A percentile compares a stretch with the other conserved stretches of the same genome.
These are phyloP conservation scores for Sarcophilus harrisii DNA, from an alignment of 2,797 vertebrate species.

Conservation along the genomic window DNA sequence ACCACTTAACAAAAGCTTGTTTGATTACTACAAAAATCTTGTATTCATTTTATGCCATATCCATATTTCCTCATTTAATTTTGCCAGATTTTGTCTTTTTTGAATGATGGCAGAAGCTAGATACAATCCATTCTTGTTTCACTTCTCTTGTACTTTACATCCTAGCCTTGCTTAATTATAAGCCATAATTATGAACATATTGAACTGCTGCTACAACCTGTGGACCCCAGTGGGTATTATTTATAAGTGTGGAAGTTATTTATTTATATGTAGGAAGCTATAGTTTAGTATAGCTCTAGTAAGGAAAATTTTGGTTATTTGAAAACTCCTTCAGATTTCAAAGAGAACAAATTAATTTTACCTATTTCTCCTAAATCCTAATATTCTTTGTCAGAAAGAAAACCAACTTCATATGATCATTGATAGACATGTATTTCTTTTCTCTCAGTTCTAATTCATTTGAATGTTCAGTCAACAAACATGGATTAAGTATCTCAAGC, in stretches of 20 bases:
- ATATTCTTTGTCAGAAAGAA: background rate
- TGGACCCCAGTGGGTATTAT: slow-evolving; percentile 74
- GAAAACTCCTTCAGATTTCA: slow-evolving; percentile 47
- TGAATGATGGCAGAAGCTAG: slow-evolving; percentile 39
- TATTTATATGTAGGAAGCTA: slow-evolving; percentile 61
- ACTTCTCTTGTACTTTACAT: slow-evolving; percentile 52
- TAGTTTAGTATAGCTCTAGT: slow-evolving; percentile 66
- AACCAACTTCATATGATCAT: background rate
- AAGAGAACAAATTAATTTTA: slow-evolving; percentile 55
- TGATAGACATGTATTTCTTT: background rate
- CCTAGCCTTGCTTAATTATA: slow-evolving; percentile 62
- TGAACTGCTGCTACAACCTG: slow-evolving; percentile 64
- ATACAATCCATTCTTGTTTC: slow-evolving; percentile 53
- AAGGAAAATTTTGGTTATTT: slow-evolving; percentile 71
- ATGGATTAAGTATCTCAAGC: background rate
- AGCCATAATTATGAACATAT: slow-evolving; percentile 75
- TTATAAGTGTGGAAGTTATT: slow-evolving; percentile 71
- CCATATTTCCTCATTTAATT: background rate
- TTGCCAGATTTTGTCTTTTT: background rate
- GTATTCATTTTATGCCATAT: slow-evolving; percentile 52
- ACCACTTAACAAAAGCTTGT: background rate
- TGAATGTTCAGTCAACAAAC: background rate
- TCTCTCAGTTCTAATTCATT: background rate
- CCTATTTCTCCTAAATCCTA: background rate
- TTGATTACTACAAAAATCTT: background rate